Conservation (phyloP, 2,113 vertebrate genomes). For the Burhinus oedicnemus region DNA sequence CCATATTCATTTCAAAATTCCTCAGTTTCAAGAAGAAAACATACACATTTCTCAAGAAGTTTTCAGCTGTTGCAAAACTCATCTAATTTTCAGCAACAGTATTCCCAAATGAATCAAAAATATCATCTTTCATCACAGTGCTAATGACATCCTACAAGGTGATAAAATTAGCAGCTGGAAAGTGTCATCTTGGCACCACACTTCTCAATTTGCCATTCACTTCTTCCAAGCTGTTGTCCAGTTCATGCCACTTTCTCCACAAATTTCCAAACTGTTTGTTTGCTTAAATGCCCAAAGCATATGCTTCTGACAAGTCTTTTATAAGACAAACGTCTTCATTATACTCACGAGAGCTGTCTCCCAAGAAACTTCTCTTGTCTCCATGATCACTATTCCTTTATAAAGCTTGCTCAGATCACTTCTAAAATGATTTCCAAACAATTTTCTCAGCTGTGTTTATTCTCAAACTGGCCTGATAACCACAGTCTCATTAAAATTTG, state of each 20-base stretch:
- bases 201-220: background rate
- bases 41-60: background rate
- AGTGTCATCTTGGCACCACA: background rate
- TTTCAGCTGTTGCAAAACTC: background rate
- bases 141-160: conserved; percentile 40
- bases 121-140: background rate
- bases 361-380: background rate
- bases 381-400: background rate
- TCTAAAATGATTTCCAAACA: background rate
- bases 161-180: conserved; percentile 29
- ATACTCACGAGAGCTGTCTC: background rate
- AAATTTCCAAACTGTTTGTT: background rate
- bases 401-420: background rate
- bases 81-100: background rate
- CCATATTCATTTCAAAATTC: background rate
- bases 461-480: background rate
- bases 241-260: background rate
- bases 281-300: background rate
- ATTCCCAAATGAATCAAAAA: conserved; percentile 11
- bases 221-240: background rate
- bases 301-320: background rate
- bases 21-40: background rate
- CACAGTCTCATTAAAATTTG: background rate
- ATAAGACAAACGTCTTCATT: background rate
- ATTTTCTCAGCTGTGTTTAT: background rate